Evolutionary conservation across 1,140 invertebrate genomes (phyloP).

Genomic region (Orchestia grillus): DNA sequence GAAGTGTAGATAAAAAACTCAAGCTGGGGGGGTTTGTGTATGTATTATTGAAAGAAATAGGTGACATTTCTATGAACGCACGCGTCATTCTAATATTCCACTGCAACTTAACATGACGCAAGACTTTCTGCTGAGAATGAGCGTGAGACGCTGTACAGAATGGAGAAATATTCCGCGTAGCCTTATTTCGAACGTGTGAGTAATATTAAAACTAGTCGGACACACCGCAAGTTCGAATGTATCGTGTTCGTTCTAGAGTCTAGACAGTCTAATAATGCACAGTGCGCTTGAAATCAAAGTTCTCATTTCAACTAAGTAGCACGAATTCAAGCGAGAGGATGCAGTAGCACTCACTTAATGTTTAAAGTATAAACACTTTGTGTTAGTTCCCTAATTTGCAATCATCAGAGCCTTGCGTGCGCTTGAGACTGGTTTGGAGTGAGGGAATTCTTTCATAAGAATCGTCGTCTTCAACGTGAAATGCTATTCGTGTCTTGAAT

Average conservation of each 20-base stretch:
- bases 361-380: neutral
- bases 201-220: neutral
- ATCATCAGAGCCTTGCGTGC: neutral
- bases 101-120: too few species aligned
- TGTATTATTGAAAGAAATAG: too few species aligned
- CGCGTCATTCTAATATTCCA: too few species aligned
- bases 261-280: too few species aligned
- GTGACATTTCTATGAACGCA: too few species aligned
- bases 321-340: too few species aligned
- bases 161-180: too few species aligned
- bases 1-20: too few species aligned
- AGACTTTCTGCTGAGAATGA: too few species aligned
- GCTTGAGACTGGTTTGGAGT: neutral
- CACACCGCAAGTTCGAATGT: neutral
- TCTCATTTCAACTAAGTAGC: neutral
- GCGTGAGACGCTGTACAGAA: too few species aligned
- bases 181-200: neutral
- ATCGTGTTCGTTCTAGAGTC: neutral
- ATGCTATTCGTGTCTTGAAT: neutral
- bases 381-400: neutral
- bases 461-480: neutral
- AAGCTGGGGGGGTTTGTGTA: too few species aligned
- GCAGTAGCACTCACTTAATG: neutral
- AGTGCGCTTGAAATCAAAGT: neutral
- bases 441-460: neutral